Conservation (phyloP, 92 coral and sea anemone genomes). For the Meandrina meandrites region DNA sequence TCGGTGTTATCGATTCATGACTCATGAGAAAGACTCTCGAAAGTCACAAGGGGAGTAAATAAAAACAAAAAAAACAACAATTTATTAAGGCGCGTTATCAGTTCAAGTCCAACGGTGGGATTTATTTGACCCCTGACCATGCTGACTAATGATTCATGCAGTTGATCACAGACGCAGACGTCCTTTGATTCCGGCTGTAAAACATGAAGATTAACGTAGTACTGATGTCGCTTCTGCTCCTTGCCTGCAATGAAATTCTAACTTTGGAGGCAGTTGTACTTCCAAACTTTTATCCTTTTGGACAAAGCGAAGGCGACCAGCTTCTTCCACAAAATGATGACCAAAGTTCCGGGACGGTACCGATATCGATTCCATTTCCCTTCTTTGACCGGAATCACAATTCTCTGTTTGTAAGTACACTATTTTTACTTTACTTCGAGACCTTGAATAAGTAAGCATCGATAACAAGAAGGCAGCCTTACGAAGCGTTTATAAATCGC, state of each 20-base stretch:
- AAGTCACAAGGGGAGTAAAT: too few species aligned
- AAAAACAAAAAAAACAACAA: too few species aligned
- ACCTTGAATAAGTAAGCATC: background rate
- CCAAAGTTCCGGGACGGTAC: slow-evolving; percentile 56
- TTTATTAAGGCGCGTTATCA: too few species aligned
- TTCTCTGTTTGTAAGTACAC: slow-evolving; percentile 66
- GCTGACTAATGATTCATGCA: background rate
- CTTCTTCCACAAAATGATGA: slow-evolving; percentile 63
- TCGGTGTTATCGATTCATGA: background rate
- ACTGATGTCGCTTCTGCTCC: background rate
- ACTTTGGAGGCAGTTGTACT: background rate
- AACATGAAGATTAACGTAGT: background rate
- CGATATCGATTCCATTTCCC: slow-evolving; percentile 60
- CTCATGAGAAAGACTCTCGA: background rate
- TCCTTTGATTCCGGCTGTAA: background rate
- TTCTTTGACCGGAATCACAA: slow-evolving; percentile 65
- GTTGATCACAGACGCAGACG: background rate
- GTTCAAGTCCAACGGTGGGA: background rate
- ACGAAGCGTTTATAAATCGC: too few species aligned
- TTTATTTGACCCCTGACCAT: background rate
- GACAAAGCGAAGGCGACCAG: slow-evolving; percentile 33
- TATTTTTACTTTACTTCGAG: background rate
- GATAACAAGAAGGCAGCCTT: background rate
- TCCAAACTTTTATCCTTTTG: slow-evolving; percentile 68
- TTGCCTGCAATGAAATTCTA: background rate